A percentile compares a stretch with the other conserved stretches of the same genome.
Evolutionary conservation across 2,888 invertebrate genomes (phyloP).

Genomic region (Opisthograptis luteolata): DNA sequence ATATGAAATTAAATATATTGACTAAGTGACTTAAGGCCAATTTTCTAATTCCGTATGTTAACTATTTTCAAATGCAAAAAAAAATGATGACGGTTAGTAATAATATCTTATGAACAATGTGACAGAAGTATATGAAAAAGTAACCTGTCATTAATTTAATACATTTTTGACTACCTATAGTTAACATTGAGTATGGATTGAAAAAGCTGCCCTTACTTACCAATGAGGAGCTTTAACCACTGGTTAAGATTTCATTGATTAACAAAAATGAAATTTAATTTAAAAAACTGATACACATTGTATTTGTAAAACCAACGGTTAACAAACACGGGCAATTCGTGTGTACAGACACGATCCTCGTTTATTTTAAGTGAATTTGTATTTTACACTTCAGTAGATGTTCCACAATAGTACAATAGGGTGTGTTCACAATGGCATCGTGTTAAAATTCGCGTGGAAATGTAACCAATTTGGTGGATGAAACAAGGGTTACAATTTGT

Average conservation of each 20-base stretch:
- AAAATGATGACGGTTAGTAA: too few species aligned
- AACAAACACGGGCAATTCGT: not conserved
- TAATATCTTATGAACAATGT: too few species aligned
- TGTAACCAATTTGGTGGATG: conserved; percentile 79
- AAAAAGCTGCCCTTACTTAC: too few species aligned
- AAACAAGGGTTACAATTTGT: conserved; percentile 78
- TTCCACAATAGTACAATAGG: conserved; percentile 49
- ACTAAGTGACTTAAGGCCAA: too few species aligned
- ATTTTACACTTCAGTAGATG: conserved; percentile 38
- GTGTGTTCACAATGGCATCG: conserved; percentile 60
- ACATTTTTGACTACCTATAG: too few species aligned
- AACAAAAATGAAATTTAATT: not conserved
- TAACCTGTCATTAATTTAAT: too few species aligned
- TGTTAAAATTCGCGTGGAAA: conserved; percentile 76
- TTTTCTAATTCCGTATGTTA: too few species aligned
- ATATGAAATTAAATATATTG: too few species aligned
- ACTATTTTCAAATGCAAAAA: too few species aligned
- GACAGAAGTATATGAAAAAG: too few species aligned
- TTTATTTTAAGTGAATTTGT: conserved; percentile 35
- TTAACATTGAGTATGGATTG: too few species aligned
- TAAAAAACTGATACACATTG: conserved; percentile 1
- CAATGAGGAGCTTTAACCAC: too few species aligned
- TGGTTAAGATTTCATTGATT: conserved; percentile 8
- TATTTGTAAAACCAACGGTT: not conserved
- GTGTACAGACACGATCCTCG: conserved; percentile 1